phyloP scores from a whole-genome alignment of 2,888 invertebrate genomes.

The Agriopis aurantiaria region DNA sequence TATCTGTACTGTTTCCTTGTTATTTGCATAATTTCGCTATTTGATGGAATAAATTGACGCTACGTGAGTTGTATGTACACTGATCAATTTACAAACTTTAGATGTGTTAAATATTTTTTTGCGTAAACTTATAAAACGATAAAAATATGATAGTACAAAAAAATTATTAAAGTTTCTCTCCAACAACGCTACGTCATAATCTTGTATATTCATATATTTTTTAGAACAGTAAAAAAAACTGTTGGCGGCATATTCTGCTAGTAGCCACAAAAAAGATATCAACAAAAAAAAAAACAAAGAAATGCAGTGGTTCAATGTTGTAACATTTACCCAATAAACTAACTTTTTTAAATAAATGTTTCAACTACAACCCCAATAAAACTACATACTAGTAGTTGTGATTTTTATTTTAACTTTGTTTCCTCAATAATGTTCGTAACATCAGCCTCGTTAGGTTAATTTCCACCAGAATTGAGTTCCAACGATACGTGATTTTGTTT shows the following conservation, averaged over 20 bases:
- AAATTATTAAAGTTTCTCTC: no score
- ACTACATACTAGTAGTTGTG: neutral
- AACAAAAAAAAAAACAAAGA: no score
- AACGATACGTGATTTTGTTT: neutral
- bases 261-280: no score
- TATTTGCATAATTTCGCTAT: slow-evolving; percentile 31
- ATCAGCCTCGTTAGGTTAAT: slow-evolving; percentile 7
- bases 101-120: neutral
- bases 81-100: neutral
- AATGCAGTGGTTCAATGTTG: no score
- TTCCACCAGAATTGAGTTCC: slow-evolving; percentile 2
- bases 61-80: slow-evolving; percentile 20
- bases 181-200: no score
- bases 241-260: no score
- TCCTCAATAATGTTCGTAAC: neutral
- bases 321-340: no score
- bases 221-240: no score
- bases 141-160: no score
- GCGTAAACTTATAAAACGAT: no score
- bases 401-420: slow-evolving; percentile 1
- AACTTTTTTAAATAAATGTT: no score
- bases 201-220: no score
- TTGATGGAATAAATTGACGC: slow-evolving; percentile 13
- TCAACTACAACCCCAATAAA: neutral
- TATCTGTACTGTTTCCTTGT: slow-evolving; percentile 19